Evolutionary conservation across 2,888 invertebrate species (phyloP), one percentile per base, ranked within the genome.

Genomic region (Caenorhabditis sinica): DNA sequence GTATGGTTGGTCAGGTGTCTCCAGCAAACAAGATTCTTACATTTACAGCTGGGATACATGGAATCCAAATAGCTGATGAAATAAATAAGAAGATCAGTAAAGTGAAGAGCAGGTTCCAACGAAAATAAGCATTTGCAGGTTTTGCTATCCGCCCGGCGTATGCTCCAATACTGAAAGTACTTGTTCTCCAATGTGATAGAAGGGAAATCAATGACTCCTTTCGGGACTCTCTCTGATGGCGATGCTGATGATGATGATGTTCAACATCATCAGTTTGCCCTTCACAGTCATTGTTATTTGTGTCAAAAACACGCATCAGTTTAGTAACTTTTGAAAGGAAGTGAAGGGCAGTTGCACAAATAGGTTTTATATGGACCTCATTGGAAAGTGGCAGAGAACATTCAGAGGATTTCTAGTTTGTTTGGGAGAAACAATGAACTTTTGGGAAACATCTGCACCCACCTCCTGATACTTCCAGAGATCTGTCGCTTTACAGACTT

Each of bases 61-160:
- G 90, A 53, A 91, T 83, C 91, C 91, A 91, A 40, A 91, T 87
- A 23, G 90, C 89, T 4, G 88, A 87, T 28, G 90, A 81, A 65
- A 91, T 85, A 65, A 90, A 89, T 36, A 91, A 66, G 65, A 91
- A 89, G 17, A 90, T 90, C 53, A 91, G 72, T 53, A 91, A 88
- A 11, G 90, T 91, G 87, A 91, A 91, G 13, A 91, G 85, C 17
- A 91, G 76, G 68, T 91, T 91, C 91, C 91, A 91, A n/a, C 91
- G 89, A 28, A 91, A 79, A 43, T 89, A 89, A 1, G 86, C 84
- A 53, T 90, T 89, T 0, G 90, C 90, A n/a, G 90, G 89, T 61
- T 90, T 90, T 23, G 89, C 86, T 61, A 89, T 82, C 53, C 89
- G 84, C n/a, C 90, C 90, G 15, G 87, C 85, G 68, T 90, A 90